phyloP scores from a whole-genome alignment of 2,888 invertebrate genomes.

The Silvanus unidentatus region DNA sequence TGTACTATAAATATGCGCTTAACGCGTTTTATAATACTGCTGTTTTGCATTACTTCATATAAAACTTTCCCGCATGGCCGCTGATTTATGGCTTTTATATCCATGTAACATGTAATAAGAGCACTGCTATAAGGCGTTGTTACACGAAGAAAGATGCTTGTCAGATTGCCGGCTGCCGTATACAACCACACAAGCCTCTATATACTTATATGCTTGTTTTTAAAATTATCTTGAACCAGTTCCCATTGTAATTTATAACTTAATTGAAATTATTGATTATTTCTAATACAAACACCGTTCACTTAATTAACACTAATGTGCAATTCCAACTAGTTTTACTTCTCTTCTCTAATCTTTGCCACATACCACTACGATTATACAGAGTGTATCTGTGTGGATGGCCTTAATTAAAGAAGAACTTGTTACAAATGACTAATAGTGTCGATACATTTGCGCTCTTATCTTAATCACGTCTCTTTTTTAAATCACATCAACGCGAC shows the following conservation, averaged over 20 bases:
- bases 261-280: conserved; percentile 38
- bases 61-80: conserved; percentile 42
- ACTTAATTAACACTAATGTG: conserved; percentile 18
- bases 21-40: conserved; percentile 43
- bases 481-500: neutral
- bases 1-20: conserved; percentile 44
- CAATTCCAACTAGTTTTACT: conserved; percentile 5
- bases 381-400: neutral
- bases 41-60: conserved; percentile 43
- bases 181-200: neutral
- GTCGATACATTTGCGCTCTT: too few species aligned
- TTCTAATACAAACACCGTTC: conserved; percentile 21
- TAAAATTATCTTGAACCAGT: conserved; percentile 35
- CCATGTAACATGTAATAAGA: conserved; percentile 43
- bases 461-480: neutral
- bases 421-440: neutral
- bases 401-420: conserved; percentile 2
- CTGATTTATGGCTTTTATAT: conserved; percentile 42
- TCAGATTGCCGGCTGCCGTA: conserved; percentile 28
- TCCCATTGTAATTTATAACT: conserved; percentile 35
- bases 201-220: conserved; percentile 24
- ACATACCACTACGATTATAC: neutral
- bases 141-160: conserved; percentile 36
- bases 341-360: conserved; percentile 2
- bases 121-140: conserved; percentile 37